Evolutionary conservation across 2,888 invertebrate genomes (phyloP), one percentile per base, ranked within the genome.

Genomic region (Ectropis crepuscularia): DNA sequence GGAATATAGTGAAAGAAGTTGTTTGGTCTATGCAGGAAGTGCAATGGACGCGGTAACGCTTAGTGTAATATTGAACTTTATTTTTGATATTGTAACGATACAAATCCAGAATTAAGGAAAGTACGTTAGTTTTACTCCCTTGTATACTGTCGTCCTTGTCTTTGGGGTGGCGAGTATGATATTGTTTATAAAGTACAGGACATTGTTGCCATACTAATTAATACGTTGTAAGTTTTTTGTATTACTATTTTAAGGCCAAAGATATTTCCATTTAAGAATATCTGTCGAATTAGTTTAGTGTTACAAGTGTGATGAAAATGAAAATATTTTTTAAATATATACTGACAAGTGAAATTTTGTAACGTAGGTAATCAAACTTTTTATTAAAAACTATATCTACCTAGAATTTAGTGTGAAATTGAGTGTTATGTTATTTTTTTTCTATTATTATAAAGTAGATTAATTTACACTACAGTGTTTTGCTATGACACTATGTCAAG

Each of bases 211-310:
- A 61, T 65, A 61, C 41, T 57, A 55, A 51, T 51, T 47, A 46
- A 16, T 46, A 53, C 12, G 63, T 69, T 69, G 53, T 68, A 53
- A 39, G n/a, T 57, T 62, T 61, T 58, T 64, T 65, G 71, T 74
- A 73, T 74, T 71, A 70, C 66, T 74, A 74, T 61, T 69, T 69
- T 68, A 70, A 74, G 64, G 55, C 76, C 77, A 78, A 76, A 78
- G 78, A 76, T 65, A 71, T 65, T 71, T 67, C 46, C 50, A 53
- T 41, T 42, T 54, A 37, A 59, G 45, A 59, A 63, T 62, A 53
- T 63, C 57, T 28, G 16, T 28, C 16, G 16, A 28, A 28, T 28
- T 28, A 28, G 16, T 28, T 28, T 28, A 28, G 16, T 28, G 16
- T 28, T 28, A 28, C 16, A 28, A 28, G 16, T 28, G 16, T 28